Base-by-base conservation (phyloP, 1,140 invertebrate genomes). In the Lucilia cuprina region DNA sequence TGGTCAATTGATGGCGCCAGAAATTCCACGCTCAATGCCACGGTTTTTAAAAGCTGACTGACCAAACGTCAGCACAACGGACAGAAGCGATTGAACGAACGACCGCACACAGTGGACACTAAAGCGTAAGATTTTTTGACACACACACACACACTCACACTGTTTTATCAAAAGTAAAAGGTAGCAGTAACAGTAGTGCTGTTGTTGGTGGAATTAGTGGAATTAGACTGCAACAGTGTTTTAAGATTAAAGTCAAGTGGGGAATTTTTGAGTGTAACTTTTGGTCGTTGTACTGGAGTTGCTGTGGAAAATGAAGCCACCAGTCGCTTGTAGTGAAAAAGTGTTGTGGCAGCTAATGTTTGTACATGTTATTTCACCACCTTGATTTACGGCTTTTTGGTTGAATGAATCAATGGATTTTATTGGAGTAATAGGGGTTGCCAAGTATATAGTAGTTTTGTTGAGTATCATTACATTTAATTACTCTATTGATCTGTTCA, bases 1-100 rank as follows among this genome's bases (percentile, higher is more conserved):
- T 80, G 77, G n/a, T 80, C 77, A 80, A 80, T 50, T 80, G n/a
- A 80, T 80, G 77, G 77, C 77, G 77, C 77, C 77, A 80, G 19
- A 80, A 49, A 80, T 80, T 80, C 77, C 77, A 80, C 77, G 77
- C 77, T 80, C 77, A 47, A 80, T 49, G 77, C 47, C 77, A 80
- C 47, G 65, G 65, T 70, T 60, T 30, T 70, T 21, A 47, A 49
- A 17, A 49, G 47, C n/a, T 80, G 77, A 78, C 75, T 19, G 41
- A 41, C 5, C 41, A 10, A 41, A 7, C 74, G 34, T 13, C 21
- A 35, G 47, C 75, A 78, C 75, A n/a, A 17, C n/a, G 41, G 47
- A 78, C 35, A 78, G 47, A 78, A 78, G 75, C 41, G 77, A 74
- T 21, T n/a, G 65, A 21, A 7, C 65, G 55, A 74, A 12, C 74